Percentiles rank a stretch among this genome's conserved stretches.
Conservation (phyloP, 2,797 vertebrate genomes). For the Xenops minutus region DNA sequence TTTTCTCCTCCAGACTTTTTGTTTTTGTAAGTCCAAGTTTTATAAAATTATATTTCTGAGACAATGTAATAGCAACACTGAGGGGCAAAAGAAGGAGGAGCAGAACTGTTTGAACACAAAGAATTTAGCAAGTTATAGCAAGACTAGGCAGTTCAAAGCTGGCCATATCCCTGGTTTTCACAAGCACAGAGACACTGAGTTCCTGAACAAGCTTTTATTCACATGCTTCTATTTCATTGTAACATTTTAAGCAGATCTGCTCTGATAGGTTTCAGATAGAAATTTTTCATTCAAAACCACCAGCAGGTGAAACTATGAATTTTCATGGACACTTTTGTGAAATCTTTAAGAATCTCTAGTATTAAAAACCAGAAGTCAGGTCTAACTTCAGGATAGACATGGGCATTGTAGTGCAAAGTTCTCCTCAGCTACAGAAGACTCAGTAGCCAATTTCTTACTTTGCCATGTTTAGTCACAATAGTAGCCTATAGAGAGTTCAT, state of each 20-base stretch:
- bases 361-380: neutral
- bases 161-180: neutral
- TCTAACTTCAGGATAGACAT: neutral
- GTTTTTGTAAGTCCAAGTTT: neutral
- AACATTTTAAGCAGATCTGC: neutral
- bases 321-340: neutral
- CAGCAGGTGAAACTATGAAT: accelerated
- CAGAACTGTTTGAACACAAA: neutral
- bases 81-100: neutral
- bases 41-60: neutral
- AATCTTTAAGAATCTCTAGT: neutral
- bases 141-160: neutral
- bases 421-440: neutral
- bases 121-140: neutral
- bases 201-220: neutral
- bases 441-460: neutral
- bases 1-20: neutral
- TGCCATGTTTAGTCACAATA: neutral
- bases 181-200: neutral
- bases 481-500: neutral
- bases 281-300: neutral
- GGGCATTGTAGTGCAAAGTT: neutral
- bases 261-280: neutral
- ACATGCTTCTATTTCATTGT: neutral
- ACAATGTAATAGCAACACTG: neutral